These are phyloP conservation scores for Brassicogethes aeneus DNA, from an alignment of 2,888 invertebrate genomes.

Conservation along the genomic window DNA sequence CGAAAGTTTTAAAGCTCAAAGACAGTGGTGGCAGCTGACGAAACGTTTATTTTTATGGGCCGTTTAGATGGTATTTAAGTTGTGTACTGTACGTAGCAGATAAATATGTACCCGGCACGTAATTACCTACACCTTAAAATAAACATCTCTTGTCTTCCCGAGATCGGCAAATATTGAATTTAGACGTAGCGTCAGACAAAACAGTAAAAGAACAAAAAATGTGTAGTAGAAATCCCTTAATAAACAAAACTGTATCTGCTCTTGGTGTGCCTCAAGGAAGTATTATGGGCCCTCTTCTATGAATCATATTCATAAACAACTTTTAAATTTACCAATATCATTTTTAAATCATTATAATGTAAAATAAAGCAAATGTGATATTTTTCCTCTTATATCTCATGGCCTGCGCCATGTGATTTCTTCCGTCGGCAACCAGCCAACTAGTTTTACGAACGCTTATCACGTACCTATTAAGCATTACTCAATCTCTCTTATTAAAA, in stretches of 20 bases:
- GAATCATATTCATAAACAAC: too few species aligned
- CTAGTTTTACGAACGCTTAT: neutral
- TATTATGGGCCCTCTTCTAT: too few species aligned
- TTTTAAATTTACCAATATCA: too few species aligned
- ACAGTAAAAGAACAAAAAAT: neutral
- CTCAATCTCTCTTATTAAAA: slow-evolving; percentile 14
- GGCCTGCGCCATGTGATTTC: too few species aligned
- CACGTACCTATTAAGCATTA: slow-evolving; percentile 5
- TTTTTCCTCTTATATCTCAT: too few species aligned
- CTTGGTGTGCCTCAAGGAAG: too few species aligned
- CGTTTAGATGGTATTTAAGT: slow-evolving; percentile 28
- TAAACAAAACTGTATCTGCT: too few species aligned
- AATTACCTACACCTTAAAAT: slow-evolving; percentile 39
- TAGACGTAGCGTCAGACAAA: slow-evolving; percentile 3
- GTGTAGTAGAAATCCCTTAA: too few species aligned
- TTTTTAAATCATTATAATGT: too few species aligned
- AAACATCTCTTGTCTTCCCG: slow-evolving; percentile 29
- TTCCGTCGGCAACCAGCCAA: neutral
- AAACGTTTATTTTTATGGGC: slow-evolving; percentile 28
- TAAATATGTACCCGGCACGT: slow-evolving; percentile 34
- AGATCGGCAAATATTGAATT: slow-evolving; percentile 28
- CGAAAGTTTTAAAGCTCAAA: too few species aligned
- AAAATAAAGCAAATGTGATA: too few species aligned
- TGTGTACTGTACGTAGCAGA: slow-evolving; percentile 28
- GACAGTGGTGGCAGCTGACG: slow-evolving; percentile 27